Conservation (phyloP, 2,113 vertebrate species). For the Microtus oregoni region DNA sequence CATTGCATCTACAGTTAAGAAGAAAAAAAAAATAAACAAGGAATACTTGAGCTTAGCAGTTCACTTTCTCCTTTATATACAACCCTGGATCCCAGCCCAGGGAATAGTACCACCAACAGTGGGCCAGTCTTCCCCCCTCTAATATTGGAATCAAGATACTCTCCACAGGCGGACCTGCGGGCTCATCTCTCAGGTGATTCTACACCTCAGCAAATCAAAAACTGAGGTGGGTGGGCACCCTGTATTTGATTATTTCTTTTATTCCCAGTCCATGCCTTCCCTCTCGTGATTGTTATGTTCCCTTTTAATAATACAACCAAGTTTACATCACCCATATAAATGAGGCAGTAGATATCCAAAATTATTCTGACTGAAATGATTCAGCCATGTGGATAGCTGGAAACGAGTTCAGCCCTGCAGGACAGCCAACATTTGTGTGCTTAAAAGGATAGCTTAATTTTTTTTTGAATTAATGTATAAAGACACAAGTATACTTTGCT, state of each 20-base stretch:
- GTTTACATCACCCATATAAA: neutral
- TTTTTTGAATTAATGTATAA: neutral
- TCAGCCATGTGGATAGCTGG: neutral
- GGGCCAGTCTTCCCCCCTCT: neutral
- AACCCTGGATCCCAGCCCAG: neutral
- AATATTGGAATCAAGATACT: neutral
- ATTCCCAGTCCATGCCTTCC: neutral
- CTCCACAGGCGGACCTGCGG: neutral
- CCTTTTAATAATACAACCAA: neutral
- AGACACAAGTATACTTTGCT: neutral
- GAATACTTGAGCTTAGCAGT: too few species aligned
- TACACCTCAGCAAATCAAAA: neutral
- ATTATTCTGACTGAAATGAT: constrained; percentile 17
- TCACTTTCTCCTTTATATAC: neutral
- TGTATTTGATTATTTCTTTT: neutral
- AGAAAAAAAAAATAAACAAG: neutral
- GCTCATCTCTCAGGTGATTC: too few species aligned
- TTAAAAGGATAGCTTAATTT: constrained; percentile 4
- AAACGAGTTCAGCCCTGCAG: neutral
- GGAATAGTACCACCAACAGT: too few species aligned
- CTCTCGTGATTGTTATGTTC: neutral
- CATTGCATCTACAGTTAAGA: neutral
- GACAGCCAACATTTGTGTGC: neutral
- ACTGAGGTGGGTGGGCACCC: neutral
- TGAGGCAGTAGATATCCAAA: neutral